A percentile compares a stretch with the other conserved stretches of the same genome.
Evolutionary conservation across 2,888 invertebrate species (phyloP).

Genomic region (Lomographa bimaculata): DNA sequence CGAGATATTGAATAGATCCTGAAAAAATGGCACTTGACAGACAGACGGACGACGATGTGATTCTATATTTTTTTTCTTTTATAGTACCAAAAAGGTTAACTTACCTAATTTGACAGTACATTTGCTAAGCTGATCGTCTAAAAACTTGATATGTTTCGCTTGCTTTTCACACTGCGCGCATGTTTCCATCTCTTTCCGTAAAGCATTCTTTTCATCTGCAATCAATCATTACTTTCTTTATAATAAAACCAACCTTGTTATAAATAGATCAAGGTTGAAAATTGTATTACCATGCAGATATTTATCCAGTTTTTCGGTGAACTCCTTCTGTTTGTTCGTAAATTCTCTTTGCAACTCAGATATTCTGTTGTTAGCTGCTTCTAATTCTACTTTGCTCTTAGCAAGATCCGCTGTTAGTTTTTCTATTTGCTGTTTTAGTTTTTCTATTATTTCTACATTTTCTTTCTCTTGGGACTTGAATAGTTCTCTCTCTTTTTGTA

Average conservation of each 20-base stretch:
- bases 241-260: conserved; percentile 7
- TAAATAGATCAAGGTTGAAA: not conserved
- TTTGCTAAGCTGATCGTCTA: conserved; percentile 70
- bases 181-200: conserved; percentile 68
- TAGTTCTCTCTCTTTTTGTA: conserved; percentile 64
- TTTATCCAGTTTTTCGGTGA: conserved; percentile 68
- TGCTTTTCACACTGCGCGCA: conserved; percentile 70
- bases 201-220: conserved; percentile 69
- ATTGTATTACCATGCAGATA: conserved; percentile 60
- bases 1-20: no score
- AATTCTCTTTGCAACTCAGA: conserved; percentile 80
- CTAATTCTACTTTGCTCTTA: conserved; percentile 77
- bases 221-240: conserved; percentile 11
- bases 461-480: conserved; percentile 71
- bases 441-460: conserved; percentile 71
- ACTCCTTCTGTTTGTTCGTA: conserved; percentile 80
- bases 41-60: no score
- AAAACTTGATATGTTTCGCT: conserved; percentile 57
- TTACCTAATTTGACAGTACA: conserved; percentile 65
- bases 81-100: no score
- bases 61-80: no score
- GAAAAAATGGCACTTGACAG: no score
- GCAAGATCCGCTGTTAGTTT: conserved; percentile 74
- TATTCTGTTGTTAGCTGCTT: conserved; percentile 81
- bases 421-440: conserved; percentile 78